These are phyloP conservation scores for Aleiodes alternator DNA, from an alignment of 2,888 invertebrate genomes.

Conservation along the genomic window DNA sequence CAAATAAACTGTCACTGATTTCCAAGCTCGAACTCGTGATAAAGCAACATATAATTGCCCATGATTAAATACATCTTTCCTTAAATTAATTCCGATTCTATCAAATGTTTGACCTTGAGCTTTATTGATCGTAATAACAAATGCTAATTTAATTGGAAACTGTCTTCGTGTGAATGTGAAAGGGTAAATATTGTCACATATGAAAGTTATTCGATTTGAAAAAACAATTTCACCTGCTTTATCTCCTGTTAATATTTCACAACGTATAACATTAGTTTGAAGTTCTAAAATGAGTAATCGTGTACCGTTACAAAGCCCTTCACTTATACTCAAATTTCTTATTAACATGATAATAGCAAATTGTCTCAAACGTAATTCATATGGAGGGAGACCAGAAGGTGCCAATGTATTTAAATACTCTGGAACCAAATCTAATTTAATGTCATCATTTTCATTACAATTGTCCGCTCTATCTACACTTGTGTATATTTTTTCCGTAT, in stretches of 20 bases:
- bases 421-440: not conserved
- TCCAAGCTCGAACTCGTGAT: too few relatives aligned
- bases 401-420: slow-evolving; percentile 31
- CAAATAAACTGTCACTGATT: too few relatives aligned
- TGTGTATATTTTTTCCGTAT: slow-evolving; percentile 46
- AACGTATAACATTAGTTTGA: slow-evolving; percentile 38
- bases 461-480: slow-evolving; percentile 1
- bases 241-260: slow-evolving; percentile 45
- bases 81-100: too few relatives aligned
- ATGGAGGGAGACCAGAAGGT: slow-evolving; percentile 20
- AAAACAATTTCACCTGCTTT: slow-evolving; percentile 41
- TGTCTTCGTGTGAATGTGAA: too few relatives aligned
- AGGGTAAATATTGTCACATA: too few relatives aligned
- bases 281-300: slow-evolving; percentile 44
- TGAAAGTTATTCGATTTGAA: slow-evolving; percentile 40
- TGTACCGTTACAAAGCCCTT: slow-evolving; percentile 40
- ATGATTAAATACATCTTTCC: too few relatives aligned
- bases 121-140: too few relatives aligned
- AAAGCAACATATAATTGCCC: too few relatives aligned
- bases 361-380: slow-evolving; percentile 19
- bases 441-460: slow-evolving; percentile 10
- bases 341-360: slow-evolving; percentile 1
- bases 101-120: too few relatives aligned
- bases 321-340: slow-evolving; percentile 13
- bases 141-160: too few relatives aligned